Evolutionary conservation across 2,113 vertebrate species (phyloP), one percentile per base, ranked within the genome.

Genomic region (Grammatotria lemairii): DNA sequence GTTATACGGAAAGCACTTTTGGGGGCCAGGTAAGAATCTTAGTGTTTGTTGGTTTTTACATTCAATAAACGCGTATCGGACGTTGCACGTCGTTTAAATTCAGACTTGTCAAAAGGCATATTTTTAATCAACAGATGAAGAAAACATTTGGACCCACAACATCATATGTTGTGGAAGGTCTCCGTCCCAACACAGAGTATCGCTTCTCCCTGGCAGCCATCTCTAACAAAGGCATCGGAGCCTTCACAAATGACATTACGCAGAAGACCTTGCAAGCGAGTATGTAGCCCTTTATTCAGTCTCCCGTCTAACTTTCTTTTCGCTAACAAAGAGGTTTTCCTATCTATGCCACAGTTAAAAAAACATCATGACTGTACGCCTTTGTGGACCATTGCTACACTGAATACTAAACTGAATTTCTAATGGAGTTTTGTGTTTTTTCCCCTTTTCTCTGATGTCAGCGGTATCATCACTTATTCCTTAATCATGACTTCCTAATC

Each of bases 181-280:
- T 99, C 87, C 98, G 97, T 51, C 97, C 98, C 81, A 97, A 99
- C 96, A 98, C 98, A 28, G 97, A 98, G 91, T 99, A 99, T 93
- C 95, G 95, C 92, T 99, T 99, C 96, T 97, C 97, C 53, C 96
- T 99, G 96, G 98, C 99, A 7, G 99, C 98, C 51, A 96, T 98
- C 94, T 99, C 99, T 7, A 95, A 94, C 35, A 97, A 98, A 94
- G 99, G 98, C 95, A 97, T 98, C 28, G 99, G 99, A 83, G 98
- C 98, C 94, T 98, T 98, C 96, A 99, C 98, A 94, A 97, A 97
- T 88, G 97, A 97, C 92, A 96, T 99, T 94, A 95, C 97, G 35
- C 97, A 98, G 95, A 98, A 96, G 96, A 99, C 99, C 85, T 97
- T 98, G 92, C 98, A 99, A 98, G 98, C 99, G 96, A 99, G 99